A percentile compares a stretch with the other conserved stretches of the same genome.
phyloP scores from a whole-genome alignment of 1,140 invertebrate genomes.

The Trichoplusia ni region DNA sequence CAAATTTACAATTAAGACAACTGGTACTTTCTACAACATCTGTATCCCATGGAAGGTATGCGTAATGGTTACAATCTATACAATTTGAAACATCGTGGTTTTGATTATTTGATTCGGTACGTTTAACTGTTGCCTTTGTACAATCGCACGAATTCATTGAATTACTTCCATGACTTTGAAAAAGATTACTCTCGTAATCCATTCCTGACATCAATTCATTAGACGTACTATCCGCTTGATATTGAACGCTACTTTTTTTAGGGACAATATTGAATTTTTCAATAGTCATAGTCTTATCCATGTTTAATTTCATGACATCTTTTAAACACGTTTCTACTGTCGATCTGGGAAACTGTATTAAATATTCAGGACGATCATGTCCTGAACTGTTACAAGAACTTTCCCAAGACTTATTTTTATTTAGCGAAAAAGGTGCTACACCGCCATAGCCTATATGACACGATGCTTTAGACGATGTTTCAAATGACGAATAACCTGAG shows the following conservation, averaged over 20 bases:
- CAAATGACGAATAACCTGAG: neutral
- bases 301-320: slow-evolving; percentile 7
- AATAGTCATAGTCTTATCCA: neutral
- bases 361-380: slow-evolving; percentile 8
- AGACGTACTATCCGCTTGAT: neutral
- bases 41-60: too few species aligned
- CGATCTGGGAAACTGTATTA: slow-evolving; percentile 5
- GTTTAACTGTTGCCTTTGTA: too few species aligned
- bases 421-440: neutral
- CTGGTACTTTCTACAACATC: too few species aligned
- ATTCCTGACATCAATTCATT: neutral
- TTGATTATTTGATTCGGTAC: too few species aligned
- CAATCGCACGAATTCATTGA: too few species aligned
- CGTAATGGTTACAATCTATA: too few species aligned
- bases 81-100: too few species aligned
- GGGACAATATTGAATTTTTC: neutral
- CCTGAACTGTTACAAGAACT: slow-evolving; percentile 19
- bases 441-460: neutral
- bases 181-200: too few species aligned
- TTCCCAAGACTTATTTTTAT: slow-evolving; percentile 11
- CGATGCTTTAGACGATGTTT: neutral
- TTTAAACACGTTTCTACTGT: slow-evolving; percentile 5
- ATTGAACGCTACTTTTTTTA: neutral
- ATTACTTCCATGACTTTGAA: too few species aligned
- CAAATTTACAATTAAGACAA: too few species aligned